Percentiles rank a stretch among this genome's conserved stretches.
phyloP scores from a whole-genome alignment of 2,797 vertebrate genomes.

The Labeo calbasu region DNA sequence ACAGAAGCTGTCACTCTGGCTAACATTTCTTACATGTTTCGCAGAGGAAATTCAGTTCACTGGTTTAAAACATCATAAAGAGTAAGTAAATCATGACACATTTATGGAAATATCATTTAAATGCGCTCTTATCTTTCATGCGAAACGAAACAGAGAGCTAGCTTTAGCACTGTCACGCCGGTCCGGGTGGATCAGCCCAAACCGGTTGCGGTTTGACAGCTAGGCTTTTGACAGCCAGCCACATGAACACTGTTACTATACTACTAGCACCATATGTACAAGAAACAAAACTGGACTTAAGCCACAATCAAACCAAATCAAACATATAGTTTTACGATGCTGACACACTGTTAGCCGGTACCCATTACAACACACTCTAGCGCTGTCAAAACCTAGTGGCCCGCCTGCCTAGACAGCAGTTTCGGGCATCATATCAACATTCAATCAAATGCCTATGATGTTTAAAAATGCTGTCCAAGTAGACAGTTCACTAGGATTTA shows the following conservation, averaged over 20 bases:
- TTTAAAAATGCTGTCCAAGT: background rate
- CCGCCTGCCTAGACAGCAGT: background rate
- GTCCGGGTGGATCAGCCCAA: background rate
- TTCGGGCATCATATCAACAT: background rate
- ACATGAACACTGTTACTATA: background rate
- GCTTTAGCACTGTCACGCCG: background rate
- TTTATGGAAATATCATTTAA: background rate
- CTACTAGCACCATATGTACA: background rate
- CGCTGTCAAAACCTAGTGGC: conserved; percentile 14
- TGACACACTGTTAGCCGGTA: background rate
- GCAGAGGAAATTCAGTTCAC: background rate
- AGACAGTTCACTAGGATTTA: background rate
- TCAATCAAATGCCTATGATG: background rate
- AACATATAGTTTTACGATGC: background rate
- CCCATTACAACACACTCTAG: background rate
- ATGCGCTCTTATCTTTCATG: background rate
- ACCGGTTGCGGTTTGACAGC: background rate
- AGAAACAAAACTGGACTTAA: background rate
- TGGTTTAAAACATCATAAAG: background rate
- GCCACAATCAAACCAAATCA: conserved; percentile 2
- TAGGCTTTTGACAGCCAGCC: conserved; percentile 18
- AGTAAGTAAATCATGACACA: too few relatives aligned
- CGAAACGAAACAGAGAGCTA: background rate
- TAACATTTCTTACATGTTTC: background rate
- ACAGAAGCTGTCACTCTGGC: background rate